These are phyloP conservation scores for Chelonus insularis DNA, from an alignment of 1,140 invertebrate species.

Conservation along the genomic window DNA sequence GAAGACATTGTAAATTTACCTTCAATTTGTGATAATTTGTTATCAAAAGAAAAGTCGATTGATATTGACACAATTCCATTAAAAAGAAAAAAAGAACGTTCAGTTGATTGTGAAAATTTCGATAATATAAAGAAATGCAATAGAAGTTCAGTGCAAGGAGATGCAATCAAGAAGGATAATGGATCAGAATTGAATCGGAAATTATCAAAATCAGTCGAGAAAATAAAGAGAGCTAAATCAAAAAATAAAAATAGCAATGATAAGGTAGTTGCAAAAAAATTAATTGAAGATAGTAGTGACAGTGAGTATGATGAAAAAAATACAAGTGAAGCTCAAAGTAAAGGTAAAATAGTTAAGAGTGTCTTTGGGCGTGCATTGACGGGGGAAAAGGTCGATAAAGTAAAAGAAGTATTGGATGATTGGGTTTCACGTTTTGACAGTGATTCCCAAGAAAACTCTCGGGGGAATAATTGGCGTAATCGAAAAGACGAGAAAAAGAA, in stretches of 20 bases:
- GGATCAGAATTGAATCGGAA: slow-evolving; percentile 14
- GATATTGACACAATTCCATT: neutral
- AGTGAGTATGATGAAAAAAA: slow-evolving; percentile 45
- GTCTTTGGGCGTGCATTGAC: slow-evolving; percentile 53
- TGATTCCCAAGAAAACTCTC: slow-evolving; percentile 35
- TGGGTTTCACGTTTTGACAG: slow-evolving; percentile 53
- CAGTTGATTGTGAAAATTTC: neutral
- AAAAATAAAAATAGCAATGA: slow-evolving; percentile 27
- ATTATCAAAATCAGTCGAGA: neutral
- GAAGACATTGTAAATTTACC: neutral
- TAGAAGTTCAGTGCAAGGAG: neutral
- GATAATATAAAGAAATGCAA: neutral
- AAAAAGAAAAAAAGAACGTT: neutral
- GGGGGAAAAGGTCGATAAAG: slow-evolving; percentile 50
- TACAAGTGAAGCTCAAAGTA: slow-evolving; percentile 39
- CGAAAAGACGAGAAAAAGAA: slow-evolving; percentile 9
- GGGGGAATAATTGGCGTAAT: neutral
- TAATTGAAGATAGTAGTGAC: slow-evolving; percentile 26
- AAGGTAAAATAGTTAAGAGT: slow-evolving; percentile 53
- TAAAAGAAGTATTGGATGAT: slow-evolving; percentile 54
- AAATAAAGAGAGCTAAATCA: slow-evolving; percentile 13
- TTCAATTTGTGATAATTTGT: neutral
- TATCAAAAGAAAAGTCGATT: neutral
- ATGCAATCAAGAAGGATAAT: neutral
- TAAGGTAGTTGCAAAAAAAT: slow-evolving; percentile 23